These are phyloP conservation scores for Cyanoramphus novaezelandiae DNA, from an alignment of 2,113 vertebrate species.

Conservation along the genomic window DNA sequence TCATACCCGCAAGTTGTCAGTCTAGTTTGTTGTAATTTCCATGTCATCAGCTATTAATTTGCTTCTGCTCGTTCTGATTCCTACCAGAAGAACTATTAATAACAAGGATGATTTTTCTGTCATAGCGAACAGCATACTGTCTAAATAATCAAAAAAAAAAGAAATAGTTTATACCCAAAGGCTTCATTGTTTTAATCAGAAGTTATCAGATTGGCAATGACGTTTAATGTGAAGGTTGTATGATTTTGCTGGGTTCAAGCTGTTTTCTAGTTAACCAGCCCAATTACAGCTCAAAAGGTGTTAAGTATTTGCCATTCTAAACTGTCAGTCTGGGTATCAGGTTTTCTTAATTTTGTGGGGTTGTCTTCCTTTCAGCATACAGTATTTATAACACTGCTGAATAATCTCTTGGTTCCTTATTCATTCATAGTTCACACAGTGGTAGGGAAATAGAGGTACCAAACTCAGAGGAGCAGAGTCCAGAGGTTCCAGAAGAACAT, in stretches of 20 bases:
- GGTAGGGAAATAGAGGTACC: neutral
- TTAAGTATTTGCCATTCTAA: neutral
- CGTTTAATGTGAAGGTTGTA: neutral
- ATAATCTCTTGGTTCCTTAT: neutral
- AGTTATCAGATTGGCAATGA: neutral
- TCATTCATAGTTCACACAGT: neutral
- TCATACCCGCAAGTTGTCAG: constrained; percentile 8
- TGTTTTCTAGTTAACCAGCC: neutral
- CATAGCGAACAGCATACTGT: neutral
- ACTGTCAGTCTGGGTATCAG: neutral
- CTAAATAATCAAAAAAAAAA: constrained; percentile 14
- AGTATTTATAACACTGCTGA: neutral
- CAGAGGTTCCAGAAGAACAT: neutral
- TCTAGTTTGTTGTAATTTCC: constrained; percentile 41
- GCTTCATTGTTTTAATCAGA: constrained; percentile 15
- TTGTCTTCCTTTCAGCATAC: neutral
- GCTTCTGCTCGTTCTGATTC: constrained; percentile 19
- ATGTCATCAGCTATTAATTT: constrained; percentile 43
- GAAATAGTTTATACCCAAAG: neutral
- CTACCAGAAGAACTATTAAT: constrained; percentile 14
- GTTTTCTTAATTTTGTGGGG: neutral
- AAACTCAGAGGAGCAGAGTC: neutral
- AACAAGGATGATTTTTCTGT: constrained; percentile 11
- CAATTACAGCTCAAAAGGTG: neutral
- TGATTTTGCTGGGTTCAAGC: neutral